These are phyloP conservation scores for Penaeus monodon DNA, from an alignment of 2,888 invertebrate genomes.

Conservation along the genomic window DNA sequence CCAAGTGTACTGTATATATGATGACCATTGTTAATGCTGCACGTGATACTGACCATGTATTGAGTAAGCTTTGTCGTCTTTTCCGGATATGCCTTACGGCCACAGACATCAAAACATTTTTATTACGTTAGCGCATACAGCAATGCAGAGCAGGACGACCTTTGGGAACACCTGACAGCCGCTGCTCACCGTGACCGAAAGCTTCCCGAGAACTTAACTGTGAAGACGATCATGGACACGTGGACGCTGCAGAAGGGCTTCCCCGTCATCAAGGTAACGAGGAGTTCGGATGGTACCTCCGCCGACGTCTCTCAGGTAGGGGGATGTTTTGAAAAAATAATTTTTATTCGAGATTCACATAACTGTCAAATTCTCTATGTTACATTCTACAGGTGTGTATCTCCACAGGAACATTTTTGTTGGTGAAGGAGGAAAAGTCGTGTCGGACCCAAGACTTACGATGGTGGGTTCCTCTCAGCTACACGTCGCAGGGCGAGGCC, in stretches of 20 bases:
- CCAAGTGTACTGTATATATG: no score
- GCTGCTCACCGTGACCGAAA: conserved; percentile 77
- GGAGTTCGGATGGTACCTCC: conserved; percentile 75
- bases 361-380: no score
- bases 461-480: conserved; percentile 78
- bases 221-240: conserved; percentile 83
- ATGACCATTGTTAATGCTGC: no score
- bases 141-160: conserved; percentile 83
- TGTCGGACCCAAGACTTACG: conserved; percentile 75
- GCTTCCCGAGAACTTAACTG: conserved; percentile 75
- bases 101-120: neutral
- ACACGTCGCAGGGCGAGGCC: conserved; percentile 72
- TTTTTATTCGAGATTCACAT: neutral
- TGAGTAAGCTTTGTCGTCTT: neutral
- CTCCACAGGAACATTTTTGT: conserved; percentile 81
- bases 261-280: conserved; percentile 79
- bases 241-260: conserved; percentile 87
- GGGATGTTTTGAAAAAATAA: neutral
- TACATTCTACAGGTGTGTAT: conserved; percentile 64
- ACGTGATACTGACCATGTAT: no score
- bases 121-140: conserved; percentile 75
- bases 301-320: conserved; percentile 78
- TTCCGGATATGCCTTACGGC: neutral
- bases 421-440: conserved; percentile 70
- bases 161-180: conserved; percentile 82